Evolutionary conservation across 2,113 vertebrate genomes (phyloP), one percentile per base, ranked within the genome.

Genomic region (Cygnus buccinator): DNA sequence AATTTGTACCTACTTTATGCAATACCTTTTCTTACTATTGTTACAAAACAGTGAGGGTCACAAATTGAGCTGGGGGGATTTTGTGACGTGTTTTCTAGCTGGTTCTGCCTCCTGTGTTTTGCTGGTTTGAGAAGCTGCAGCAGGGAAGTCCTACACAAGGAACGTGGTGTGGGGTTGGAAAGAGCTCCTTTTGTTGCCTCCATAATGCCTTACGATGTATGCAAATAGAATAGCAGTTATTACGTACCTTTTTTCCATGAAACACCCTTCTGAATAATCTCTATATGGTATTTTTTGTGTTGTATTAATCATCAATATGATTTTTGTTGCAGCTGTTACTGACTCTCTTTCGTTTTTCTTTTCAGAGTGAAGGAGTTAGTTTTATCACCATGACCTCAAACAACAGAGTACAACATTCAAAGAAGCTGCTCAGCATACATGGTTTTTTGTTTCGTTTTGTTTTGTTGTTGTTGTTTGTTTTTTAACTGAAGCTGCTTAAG

Each of bases 331-430:
- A 46, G 18, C 35, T 82, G 62, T 94, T 86, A 86, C 63, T 96
- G 71, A 96, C 67, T 43, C 62, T 87, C 20, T 96, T 94, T 61
- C 87, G 31, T 96, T 86, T 93, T 94, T 92, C 90, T 91, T 98
- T 98, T 82, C 97, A 98, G 98, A 98, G 93, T 98, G 98, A 98
- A 97, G 94, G 84, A 87, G 52, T 90, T 65, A 55, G 48, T 96
- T 95, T 88, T 89, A 71, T 93, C 91, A 79, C 92, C 83, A 37
- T 76, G 92, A 96, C 83, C 84, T 95, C 88, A 83, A 67, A 87
- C 86, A 78, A 96, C 95, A 81, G 88, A 97, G 65, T 95, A 89
- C 93, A 93, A 94, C 87, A 54, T 94, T 91, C 74, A 96, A 83
- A 92, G 88, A 97, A 97, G 94, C 97, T 94, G 91, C 95, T 98